Conservation (phyloP, 2,113 vertebrate species). For the Macrotus californicus region DNA sequence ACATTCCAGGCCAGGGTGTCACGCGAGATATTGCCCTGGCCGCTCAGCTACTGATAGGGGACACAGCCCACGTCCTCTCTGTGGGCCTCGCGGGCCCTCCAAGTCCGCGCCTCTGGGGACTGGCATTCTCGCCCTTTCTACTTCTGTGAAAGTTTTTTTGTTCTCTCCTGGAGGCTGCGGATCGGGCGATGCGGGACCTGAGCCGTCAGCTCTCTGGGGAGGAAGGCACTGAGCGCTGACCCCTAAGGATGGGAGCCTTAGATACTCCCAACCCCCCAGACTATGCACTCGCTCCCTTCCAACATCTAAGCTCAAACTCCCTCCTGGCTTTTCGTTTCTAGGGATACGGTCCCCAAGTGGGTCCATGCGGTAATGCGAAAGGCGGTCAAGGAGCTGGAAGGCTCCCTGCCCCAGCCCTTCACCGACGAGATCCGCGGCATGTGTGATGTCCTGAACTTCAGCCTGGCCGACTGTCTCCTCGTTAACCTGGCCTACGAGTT, state of each 20-base stretch:
- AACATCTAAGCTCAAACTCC: background rate
- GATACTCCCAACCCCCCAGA: background rate
- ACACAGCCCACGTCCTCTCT: background rate
- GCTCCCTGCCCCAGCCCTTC: slow-evolving; percentile 84
- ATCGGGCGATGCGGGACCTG: background rate
- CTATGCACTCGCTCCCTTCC: too few species aligned
- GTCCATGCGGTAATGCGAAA: slow-evolving; percentile 79
- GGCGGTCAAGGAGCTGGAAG: slow-evolving; percentile 74
- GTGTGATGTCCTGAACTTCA: slow-evolving; percentile 75
- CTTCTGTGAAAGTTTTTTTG: background rate
- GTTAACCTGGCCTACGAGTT: slow-evolving; percentile 93
- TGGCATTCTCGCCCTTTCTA: background rate
- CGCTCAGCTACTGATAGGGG: background rate
- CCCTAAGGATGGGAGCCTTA: background rate
- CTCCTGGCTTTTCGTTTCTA: slow-evolving; percentile 63
- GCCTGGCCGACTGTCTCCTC: slow-evolving; percentile 82
- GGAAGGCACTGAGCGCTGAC: background rate
- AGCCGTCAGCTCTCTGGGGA: background rate
- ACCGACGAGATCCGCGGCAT: slow-evolving; percentile 86
- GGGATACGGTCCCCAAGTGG: slow-evolving; percentile 86
- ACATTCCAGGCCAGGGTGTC: background rate
- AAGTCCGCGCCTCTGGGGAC: background rate
- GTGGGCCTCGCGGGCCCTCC: background rate
- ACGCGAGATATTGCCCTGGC: background rate
- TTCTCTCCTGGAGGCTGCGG: background rate